Evolutionary conservation across 2,888 invertebrate species (phyloP).

Genomic region (Cancer borealis): DNA sequence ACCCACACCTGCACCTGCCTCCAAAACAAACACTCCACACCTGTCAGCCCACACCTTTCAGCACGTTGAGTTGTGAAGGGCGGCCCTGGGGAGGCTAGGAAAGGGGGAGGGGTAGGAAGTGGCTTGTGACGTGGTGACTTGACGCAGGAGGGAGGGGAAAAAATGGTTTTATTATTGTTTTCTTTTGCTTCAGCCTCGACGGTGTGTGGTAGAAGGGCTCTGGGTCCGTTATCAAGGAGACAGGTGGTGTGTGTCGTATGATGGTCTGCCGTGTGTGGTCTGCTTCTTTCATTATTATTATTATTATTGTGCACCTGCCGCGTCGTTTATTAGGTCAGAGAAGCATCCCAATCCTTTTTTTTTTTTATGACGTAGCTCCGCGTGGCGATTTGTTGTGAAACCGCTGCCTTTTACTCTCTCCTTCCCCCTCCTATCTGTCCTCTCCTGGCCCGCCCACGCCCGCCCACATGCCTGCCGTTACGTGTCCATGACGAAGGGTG

Average conservation of each 20-base stretch:
- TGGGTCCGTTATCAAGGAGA: background rate
- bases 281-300: background rate
- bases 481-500: conserved; percentile 34
- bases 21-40: background rate
- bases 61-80: background rate
- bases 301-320: background rate
- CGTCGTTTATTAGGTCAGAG: background rate
- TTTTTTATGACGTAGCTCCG: background rate
- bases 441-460: conserved; percentile 15
- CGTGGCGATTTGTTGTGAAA: background rate
- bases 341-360: background rate
- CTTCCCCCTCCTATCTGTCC: background rate
- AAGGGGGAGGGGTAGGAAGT: background rate
- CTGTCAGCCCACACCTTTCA: background rate
- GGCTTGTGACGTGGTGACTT: background rate
- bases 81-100: background rate
- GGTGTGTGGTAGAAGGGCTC: background rate
- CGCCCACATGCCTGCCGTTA: background rate
- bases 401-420: background rate
- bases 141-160: background rate
- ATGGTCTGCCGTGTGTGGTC: background rate
- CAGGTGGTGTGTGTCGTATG: conserved; percentile 8
- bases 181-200: background rate
- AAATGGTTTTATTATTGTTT: conserved; percentile 16
- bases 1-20: background rate